A percentile compares a stretch with the other conserved stretches of the same genome.
These are phyloP conservation scores for Oreochromis mossambicus DNA, from an alignment of 2,797 vertebrate species.

Conservation along the genomic window DNA sequence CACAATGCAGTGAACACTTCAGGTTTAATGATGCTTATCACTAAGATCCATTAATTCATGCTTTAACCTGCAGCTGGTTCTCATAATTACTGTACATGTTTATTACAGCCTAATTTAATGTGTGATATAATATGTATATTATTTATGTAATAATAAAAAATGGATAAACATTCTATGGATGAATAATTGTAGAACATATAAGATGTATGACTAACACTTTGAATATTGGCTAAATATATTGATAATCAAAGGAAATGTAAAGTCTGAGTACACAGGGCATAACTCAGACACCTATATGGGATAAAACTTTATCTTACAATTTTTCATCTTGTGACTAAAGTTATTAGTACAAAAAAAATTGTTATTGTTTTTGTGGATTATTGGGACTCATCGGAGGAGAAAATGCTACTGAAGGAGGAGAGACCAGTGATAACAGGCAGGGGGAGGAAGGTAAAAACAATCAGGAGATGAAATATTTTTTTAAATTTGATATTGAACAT, in stretches of 20 bases:
- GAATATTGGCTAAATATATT: background rate
- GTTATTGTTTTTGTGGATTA: background rate
- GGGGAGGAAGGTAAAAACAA: background rate
- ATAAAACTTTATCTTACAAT: background rate
- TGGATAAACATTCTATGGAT: background rate
- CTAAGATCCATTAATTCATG: slow-evolving; percentile 9
- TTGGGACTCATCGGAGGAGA: background rate
- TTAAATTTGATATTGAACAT: background rate
- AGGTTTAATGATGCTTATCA: background rate
- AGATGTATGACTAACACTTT: no score
- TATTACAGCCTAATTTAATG: background rate
- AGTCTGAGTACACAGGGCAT: background rate
- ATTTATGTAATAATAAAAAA: background rate
- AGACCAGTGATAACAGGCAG: background rate
- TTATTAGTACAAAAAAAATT: background rate
- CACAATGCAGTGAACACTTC: background rate
- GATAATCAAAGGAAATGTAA: background rate
- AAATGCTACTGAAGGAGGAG: background rate
- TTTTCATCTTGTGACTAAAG: background rate
- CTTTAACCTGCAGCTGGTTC: background rate
- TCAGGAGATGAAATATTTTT: fast-evolving
- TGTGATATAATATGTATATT: background rate
- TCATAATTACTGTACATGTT: background rate
- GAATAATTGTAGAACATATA: background rate
- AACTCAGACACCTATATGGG: background rate